These are phyloP conservation scores for Columbina picui DNA, from an alignment of 2,113 vertebrate genomes.

Conservation along the genomic window DNA sequence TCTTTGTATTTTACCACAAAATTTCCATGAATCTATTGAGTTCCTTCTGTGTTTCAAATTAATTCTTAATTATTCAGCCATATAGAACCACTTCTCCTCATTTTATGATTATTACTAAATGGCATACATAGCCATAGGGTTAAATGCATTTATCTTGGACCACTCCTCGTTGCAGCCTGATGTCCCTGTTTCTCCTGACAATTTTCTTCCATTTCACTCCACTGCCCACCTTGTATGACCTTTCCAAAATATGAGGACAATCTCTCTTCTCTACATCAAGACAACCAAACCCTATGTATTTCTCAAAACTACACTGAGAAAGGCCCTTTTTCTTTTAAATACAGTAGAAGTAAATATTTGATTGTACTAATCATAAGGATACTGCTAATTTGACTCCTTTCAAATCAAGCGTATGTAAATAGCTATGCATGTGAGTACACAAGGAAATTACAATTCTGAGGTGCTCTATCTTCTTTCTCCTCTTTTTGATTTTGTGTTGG, in stretches of 20 bases:
- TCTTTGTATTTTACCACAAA: background rate
- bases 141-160: background rate
- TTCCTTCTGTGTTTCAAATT: background rate
- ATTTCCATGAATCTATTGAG: background rate
- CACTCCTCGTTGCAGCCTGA: background rate
- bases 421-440: conserved; percentile 22
- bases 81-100: background rate
- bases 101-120: background rate
- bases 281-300: background rate
- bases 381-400: conserved; percentile 40
- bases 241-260: background rate
- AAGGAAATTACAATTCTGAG: conserved; percentile 15
- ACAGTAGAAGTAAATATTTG: conserved; percentile 36
- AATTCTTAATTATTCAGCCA: background rate
- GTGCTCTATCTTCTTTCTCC: background rate
- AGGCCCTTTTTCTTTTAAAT: conserved; percentile 28
- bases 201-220: background rate
- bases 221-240: background rate
- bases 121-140: background rate
- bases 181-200: background rate
- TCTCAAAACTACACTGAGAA: conserved; percentile 59
- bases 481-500: background rate
- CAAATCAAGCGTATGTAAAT: conserved; percentile 20
- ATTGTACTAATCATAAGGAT: background rate
- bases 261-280: background rate